A percentile compares a stretch with the other conserved stretches of the same genome.
These are phyloP conservation scores for Scortum barcoo DNA, from an alignment of 2,113 vertebrate genomes.

Conservation along the genomic window DNA sequence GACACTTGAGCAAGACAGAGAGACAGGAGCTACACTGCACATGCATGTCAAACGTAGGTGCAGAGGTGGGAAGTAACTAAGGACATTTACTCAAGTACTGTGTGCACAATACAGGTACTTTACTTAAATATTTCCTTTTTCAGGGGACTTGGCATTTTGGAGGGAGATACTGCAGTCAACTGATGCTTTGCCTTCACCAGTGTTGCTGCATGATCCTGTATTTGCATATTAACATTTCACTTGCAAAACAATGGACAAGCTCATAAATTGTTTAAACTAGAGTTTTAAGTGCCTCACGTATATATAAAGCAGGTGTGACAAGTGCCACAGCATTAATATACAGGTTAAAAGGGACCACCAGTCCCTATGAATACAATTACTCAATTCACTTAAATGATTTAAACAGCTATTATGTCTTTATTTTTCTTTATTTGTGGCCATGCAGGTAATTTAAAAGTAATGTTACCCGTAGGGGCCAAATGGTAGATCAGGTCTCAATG, in stretches of 20 bases:
- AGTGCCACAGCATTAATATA: background rate
- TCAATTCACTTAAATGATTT: background rate
- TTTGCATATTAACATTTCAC: conserved; percentile 10
- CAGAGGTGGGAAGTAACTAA: background rate
- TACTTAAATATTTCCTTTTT: background rate
- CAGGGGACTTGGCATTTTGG: background rate
- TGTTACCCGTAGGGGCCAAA: background rate
- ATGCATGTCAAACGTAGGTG: conserved; percentile 1
- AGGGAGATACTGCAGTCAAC: background rate
- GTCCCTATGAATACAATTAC: background rate
- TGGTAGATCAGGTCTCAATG: no score
- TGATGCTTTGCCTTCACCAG: background rate
- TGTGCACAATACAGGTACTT: background rate
- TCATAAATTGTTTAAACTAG: background rate
- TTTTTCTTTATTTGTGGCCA: background rate
- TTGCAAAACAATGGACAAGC: background rate
- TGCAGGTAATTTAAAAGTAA: background rate
- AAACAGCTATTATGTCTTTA: background rate
- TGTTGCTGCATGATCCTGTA: conserved; percentile 4
- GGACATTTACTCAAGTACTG: conserved; percentile 21
- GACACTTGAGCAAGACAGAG: background rate
- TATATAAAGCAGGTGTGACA: background rate
- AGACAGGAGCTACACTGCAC: background rate
- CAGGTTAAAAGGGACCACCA: background rate
- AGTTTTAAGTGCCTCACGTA: background rate